Base-by-base conservation (phyloP, 2,113 vertebrate species). In the Electrona antarctica region DNA sequence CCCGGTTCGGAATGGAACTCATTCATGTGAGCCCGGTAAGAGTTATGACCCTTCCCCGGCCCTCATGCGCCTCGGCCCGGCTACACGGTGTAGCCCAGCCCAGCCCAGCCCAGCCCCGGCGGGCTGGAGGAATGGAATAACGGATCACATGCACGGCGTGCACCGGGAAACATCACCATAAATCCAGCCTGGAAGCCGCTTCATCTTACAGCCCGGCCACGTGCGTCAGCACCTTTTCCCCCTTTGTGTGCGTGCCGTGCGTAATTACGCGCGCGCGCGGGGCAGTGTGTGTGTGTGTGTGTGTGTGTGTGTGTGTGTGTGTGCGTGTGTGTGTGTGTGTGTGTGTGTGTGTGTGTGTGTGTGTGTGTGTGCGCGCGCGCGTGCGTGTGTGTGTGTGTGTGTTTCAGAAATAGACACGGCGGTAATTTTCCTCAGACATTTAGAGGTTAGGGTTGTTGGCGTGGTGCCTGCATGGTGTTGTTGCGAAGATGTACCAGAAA, bases 1-100 rank as follows among this genome's bases (percentile, higher is more conserved):
- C 78, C 48, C 79, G 76, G 73, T 77, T 73, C 65, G 57, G 73
- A 81, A 82, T 71, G 73, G 77, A 85, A 78, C 75, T 83, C 79
- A 86, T 73, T 73, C 60, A 78, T 69, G 14, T 55, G 54, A 47
- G 47, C 70, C 73, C 74, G 77, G 75, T 57, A 67, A 85, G 83
- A 90, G 68, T 88, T 83, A 90, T 85, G 62, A 48, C 33, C 33
- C 33, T 41, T 3, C 3, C 21, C 1, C 33, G 72, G 73, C 78
- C 80, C 72, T 70, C 60, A 73, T 4, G 33, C 33, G 33, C 5
- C 33, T 3, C 33, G 33, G 33, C 33, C 33, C 33, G 33, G 60
- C 29, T 73, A 67, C 64, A 60, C 64, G 21, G 74, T 70, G 66
- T 58, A 50, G 77, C 60, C 76, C 72, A 56, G 66, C 56, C 69